A percentile compares a stretch with the other conserved stretches of the same genome.
Conservation (phyloP, 2,888 invertebrate species). For the Amiota mariae region DNA sequence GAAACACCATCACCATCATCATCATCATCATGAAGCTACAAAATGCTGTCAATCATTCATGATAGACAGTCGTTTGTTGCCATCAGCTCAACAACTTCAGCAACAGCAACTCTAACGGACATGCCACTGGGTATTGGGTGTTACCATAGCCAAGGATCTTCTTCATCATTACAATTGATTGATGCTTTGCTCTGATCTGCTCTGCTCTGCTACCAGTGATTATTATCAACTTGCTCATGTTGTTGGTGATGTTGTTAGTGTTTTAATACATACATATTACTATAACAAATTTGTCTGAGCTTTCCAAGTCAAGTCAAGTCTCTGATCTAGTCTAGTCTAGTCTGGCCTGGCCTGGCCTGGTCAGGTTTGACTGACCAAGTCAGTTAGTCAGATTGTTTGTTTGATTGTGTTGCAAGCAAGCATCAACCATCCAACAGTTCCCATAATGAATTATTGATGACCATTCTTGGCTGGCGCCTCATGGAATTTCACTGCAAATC, state of each 20-base stretch:
- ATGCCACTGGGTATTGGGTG: neutral
- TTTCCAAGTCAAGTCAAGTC: neutral
- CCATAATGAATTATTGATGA: constrained; percentile 30
- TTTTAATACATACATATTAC: too few species aligned
- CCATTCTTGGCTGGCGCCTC: constrained; percentile 53
- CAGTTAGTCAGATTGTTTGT: too few species aligned
- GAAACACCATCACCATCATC: neutral
- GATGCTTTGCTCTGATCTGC: neutral
- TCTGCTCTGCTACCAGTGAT: neutral
- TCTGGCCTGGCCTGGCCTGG: neutral
- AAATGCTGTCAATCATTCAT: constrained; percentile 7
- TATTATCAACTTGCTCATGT: neutral
- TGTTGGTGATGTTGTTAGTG: neutral
- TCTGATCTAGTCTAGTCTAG: neutral
- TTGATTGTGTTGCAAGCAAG: neutral
- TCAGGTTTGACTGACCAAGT: too few species aligned
- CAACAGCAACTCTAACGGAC: neutral
- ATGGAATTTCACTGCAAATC: constrained; percentile 33
- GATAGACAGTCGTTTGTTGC: neutral
- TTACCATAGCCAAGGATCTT: neutral
- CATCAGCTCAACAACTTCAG: neutral
- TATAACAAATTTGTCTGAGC: constrained; percentile 6
- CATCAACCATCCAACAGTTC: neutral
- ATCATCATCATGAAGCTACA: neutral
- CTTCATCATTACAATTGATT: neutral